A percentile compares a stretch with the other conserved stretches of the same genome.
These are phyloP conservation scores for Ectobius pallidus DNA, from an alignment of 2,888 invertebrate genomes.

Conservation along the genomic window DNA sequence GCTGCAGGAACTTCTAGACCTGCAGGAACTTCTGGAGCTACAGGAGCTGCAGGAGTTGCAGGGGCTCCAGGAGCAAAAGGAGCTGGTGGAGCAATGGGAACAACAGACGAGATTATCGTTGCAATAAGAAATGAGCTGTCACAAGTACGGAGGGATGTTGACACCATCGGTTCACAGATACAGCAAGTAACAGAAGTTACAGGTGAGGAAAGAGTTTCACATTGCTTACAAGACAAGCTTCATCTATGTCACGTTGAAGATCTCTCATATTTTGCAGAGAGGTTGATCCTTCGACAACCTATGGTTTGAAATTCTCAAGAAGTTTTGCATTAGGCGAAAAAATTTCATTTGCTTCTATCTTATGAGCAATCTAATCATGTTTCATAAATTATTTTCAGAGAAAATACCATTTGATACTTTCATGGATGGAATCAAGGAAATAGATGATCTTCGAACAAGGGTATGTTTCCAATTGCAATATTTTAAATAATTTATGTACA, in stretches of 20 bases:
- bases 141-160: background rate
- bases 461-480: background rate
- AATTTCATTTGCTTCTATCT: too few relatives aligned
- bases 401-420: conserved; percentile 3
- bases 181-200: background rate
- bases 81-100: background rate
- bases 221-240: too few relatives aligned
- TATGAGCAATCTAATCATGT: too few relatives aligned
- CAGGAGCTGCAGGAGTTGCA: background rate
- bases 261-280: too few relatives aligned
- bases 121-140: background rate
- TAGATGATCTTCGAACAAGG: conserved; percentile 15
- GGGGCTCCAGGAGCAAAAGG: background rate
- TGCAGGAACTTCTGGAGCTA: background rate
- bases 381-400: background rate
- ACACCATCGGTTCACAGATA: background rate
- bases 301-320: too few relatives aligned
- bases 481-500: background rate
- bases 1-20: too few relatives aligned
- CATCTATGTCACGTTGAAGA: too few relatives aligned
- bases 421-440: conserved; percentile 5
- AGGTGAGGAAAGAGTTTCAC: background rate
- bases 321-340: too few relatives aligned
- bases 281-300: too few relatives aligned
- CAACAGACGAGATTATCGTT: background rate